Percentiles rank a stretch among this genome's conserved stretches.
Evolutionary conservation across 92 coral and sea anemone species (phyloP).

Genomic region (Anthopleura xanthogrammica): DNA sequence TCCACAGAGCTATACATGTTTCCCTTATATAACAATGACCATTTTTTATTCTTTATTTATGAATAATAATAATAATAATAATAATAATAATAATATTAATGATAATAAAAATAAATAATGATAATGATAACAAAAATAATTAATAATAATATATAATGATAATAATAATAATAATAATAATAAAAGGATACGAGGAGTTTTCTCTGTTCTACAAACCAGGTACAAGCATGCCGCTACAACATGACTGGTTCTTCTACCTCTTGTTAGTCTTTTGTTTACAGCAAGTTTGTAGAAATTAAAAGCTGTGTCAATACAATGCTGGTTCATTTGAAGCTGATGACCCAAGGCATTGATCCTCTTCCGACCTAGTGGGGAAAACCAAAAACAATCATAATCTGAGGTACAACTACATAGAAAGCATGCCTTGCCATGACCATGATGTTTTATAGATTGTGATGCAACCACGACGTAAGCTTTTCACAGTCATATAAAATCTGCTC

Average conservation of each 20-base stretch:
- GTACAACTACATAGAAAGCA: too few relatives aligned
- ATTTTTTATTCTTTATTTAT: too few relatives aligned
- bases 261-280: slow-evolving; percentile 90
- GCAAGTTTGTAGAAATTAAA: slow-evolving; percentile 96
- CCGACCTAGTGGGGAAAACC: slow-evolving; percentile 49
- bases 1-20: too few relatives aligned
- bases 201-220: slow-evolving; percentile 97
- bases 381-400: background rate
- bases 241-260: slow-evolving; percentile 91
- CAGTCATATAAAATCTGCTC: background rate
- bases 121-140: too few relatives aligned
- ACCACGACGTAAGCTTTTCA: too few relatives aligned
- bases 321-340: slow-evolving; percentile 93
- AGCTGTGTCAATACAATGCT: slow-evolving; percentile 96
- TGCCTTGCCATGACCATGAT: too few relatives aligned
- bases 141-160: too few relatives aligned
- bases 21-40: too few relatives aligned
- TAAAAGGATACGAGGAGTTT: slow-evolving; percentile 92
- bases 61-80: too few relatives aligned
- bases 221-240: slow-evolving; percentile 96
- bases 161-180: too few relatives aligned
- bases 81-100: too few relatives aligned
- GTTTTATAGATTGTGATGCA: background rate
- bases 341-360: slow-evolving; percentile 80
- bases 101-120: too few relatives aligned